A percentile compares a stretch with the other conserved stretches of the same genome.
Conservation (phyloP, 2,797 vertebrate genomes). For the Channa striata region DNA sequence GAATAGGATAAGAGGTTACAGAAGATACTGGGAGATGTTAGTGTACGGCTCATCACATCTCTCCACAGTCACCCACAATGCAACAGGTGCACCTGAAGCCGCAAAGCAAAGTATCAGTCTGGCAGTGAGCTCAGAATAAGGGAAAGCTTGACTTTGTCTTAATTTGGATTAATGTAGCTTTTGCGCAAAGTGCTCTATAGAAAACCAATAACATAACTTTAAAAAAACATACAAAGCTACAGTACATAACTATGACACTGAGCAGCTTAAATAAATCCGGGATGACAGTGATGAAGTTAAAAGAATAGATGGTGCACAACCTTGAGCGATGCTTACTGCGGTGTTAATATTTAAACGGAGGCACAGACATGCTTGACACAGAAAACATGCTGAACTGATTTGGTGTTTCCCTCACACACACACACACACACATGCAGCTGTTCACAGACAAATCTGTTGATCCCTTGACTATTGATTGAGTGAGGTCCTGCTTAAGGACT, state of each 20-base stretch:
- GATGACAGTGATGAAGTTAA: slow-evolving; percentile 16
- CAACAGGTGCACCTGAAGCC: slow-evolving; percentile 28
- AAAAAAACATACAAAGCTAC: too few relatives aligned
- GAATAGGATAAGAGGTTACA: too few relatives aligned
- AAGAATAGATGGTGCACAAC: slow-evolving; percentile 38
- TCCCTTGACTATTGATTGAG: slow-evolving; percentile 29
- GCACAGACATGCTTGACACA: slow-evolving; percentile 46
- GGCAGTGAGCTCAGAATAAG: slow-evolving; percentile 10
- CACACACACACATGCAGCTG: slow-evolving; percentile 34
- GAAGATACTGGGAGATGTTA: neutral
- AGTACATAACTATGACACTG: slow-evolving; percentile 1
- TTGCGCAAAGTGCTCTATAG: too few relatives aligned
- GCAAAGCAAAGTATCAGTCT: slow-evolving; percentile 25
- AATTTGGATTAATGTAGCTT: too few relatives aligned
- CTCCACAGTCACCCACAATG: slow-evolving; percentile 8
- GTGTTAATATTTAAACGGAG: slow-evolving; percentile 79
- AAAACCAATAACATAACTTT: too few relatives aligned
- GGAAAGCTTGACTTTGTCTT: too few relatives aligned
- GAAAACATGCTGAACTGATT: slow-evolving; percentile 42
- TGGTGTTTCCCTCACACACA: slow-evolving; percentile 4
- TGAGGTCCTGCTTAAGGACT: slow-evolving; percentile 1
- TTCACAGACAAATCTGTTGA: slow-evolving; percentile 40
- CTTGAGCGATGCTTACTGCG: slow-evolving; percentile 67
- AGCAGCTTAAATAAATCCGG: neutral
- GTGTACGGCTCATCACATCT: neutral